phyloP scores from a whole-genome alignment of 2,113 vertebrate species.

The Nesogale talazaci region DNA sequence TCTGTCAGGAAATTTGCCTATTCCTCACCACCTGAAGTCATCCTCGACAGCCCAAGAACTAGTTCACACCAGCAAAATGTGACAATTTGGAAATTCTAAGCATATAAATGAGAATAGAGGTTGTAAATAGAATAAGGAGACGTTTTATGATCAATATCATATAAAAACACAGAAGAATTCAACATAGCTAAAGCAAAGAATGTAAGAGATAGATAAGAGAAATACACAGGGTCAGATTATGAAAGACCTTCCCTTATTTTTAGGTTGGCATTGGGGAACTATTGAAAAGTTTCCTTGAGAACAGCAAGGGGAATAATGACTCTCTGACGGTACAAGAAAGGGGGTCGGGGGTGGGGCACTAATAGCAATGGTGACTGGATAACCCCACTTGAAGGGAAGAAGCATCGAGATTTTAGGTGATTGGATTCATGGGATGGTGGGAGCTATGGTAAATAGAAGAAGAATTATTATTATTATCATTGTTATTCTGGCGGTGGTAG shows the following conservation, averaged over 20 bases:
- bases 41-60: not conserved
- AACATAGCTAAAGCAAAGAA: not conserved
- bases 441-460: no score
- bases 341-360: no score
- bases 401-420: no score
- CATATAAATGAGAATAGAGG: not conserved
- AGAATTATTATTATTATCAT: no score
- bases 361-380: no score
- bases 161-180: not conserved
- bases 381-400: no score
- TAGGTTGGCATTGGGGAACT: not conserved
- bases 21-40: not conserved
- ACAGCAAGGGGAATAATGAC: no score
- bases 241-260: not conserved
- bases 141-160: conserved; percentile 10
- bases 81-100: not conserved
- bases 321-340: not conserved
- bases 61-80: not conserved
- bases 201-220: not conserved
- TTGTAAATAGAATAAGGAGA: not conserved
- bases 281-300: not conserved
- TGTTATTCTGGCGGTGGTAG: no score
- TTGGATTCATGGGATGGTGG: no score
- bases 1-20: not conserved
- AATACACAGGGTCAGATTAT: not conserved